These are phyloP conservation scores for Megaceryle maxima DNA, from an alignment of 2,113 vertebrate genomes.

Conservation along the genomic window DNA sequence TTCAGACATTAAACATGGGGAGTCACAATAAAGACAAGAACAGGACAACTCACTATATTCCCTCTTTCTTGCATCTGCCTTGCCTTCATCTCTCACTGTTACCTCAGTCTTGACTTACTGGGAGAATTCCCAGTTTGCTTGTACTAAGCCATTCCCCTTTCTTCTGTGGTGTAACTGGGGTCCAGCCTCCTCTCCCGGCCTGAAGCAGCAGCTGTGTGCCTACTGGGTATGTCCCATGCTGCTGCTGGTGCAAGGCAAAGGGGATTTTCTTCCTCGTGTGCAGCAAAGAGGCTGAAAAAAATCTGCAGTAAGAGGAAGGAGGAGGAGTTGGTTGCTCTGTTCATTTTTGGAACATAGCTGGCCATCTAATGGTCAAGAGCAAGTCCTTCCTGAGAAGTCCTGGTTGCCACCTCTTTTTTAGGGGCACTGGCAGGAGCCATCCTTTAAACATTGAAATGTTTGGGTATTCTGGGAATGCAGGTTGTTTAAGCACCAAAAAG, in stretches of 20 bases:
- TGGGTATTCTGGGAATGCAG: not conserved
- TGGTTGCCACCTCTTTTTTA: not conserved
- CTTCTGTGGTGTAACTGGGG: not conserved
- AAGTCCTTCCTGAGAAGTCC: not conserved
- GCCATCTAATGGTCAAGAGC: not conserved
- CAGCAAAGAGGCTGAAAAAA: not conserved
- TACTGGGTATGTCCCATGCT: not conserved
- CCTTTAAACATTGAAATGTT: not conserved
- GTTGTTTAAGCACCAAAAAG: not conserved
- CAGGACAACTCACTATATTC: not conserved
- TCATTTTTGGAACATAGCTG: not conserved
- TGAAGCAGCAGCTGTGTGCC: no score
- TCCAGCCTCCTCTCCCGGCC: not conserved
- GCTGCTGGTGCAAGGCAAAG: not conserved
- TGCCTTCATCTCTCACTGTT: not conserved
- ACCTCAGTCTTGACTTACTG: not conserved
- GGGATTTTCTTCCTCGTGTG: no score
- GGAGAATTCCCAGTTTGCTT: not conserved
- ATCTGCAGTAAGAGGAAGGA: not conserved
- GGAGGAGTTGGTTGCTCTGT: no score
- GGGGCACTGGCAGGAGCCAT: not conserved
- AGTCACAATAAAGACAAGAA: not conserved
- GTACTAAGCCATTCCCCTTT: not conserved
- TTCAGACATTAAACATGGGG: not conserved
- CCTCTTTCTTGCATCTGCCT: not conserved